These are phyloP conservation scores for Pipra filicauda DNA, from an alignment of 2,113 vertebrate genomes.

Conservation along the genomic window DNA sequence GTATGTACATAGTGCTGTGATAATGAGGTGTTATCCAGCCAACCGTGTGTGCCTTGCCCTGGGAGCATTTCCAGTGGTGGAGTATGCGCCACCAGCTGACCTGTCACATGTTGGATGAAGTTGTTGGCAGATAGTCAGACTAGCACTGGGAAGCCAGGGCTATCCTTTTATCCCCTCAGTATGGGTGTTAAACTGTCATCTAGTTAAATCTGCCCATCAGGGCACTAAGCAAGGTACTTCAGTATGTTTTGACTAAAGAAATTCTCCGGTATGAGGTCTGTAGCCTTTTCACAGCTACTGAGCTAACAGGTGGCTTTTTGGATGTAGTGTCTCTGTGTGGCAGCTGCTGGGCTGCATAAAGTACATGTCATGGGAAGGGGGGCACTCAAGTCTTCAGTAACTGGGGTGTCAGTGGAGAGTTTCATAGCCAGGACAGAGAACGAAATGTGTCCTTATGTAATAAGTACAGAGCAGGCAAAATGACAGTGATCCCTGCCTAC, in stretches of 20 bases:
- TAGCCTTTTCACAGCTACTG: background rate
- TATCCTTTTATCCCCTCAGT: background rate
- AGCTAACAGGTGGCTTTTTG: background rate
- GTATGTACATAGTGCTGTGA: background rate
- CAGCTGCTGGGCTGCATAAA: background rate
- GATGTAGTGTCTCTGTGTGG: background rate
- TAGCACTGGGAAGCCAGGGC: background rate
- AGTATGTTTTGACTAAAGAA: background rate
- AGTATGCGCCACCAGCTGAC: background rate
- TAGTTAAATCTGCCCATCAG: background rate
- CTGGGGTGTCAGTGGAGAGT: background rate
- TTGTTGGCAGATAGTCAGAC: background rate
- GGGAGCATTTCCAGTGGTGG: background rate
- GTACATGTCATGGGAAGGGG: background rate
- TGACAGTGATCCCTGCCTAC: background rate
- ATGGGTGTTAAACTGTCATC: background rate
- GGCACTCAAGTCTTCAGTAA: background rate
- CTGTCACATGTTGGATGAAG: background rate
- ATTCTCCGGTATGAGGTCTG: background rate
- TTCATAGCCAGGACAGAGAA: background rate
- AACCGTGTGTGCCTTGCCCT: background rate
- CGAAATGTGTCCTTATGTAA: accelerated
- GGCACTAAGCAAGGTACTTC: background rate
- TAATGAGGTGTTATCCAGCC: background rate
- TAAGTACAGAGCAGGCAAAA: background rate